Evolutionary conservation across 2,797 vertebrate species (phyloP).

Genomic region (Scolopax bukidnonensis): DNA sequence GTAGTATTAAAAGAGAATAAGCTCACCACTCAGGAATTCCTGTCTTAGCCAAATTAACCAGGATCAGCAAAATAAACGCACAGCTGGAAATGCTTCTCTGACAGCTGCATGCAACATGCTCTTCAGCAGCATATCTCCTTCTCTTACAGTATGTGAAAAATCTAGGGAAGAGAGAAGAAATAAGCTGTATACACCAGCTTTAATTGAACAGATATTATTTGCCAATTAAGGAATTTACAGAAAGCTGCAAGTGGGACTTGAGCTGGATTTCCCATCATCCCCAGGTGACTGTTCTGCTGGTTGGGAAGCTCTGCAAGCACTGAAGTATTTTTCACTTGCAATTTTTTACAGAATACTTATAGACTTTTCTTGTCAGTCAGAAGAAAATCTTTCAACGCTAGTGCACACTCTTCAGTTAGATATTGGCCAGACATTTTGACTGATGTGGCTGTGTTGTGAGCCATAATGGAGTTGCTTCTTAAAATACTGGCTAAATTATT

Average conservation of each 20-base stretch:
- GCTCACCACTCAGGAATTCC: constrained; percentile 54
- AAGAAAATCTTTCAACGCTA: background rate
- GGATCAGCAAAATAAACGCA: constrained; percentile 1
- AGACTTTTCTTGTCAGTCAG: background rate
- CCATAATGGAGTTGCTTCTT: background rate
- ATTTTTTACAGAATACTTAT: background rate
- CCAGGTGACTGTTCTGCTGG: background rate
- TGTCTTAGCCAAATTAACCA: constrained; percentile 51
- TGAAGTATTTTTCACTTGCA: background rate
- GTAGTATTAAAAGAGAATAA: constrained; percentile 37
- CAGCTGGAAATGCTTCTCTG: constrained; percentile 55
- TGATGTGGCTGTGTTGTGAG: background rate
- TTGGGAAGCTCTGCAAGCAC: background rate
- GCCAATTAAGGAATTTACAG: background rate
- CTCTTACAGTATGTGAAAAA: constrained; percentile 16
- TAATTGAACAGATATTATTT: background rate
- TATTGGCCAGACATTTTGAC: background rate
- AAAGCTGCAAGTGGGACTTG: background rate
- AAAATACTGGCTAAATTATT: background rate
- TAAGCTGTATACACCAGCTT: background rate
- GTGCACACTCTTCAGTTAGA: background rate
- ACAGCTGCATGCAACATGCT: constrained; percentile 34
- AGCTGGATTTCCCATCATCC: background rate
- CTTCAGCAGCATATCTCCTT: background rate
- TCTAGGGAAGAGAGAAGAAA: background rate